phyloP scores from a whole-genome alignment of 2,113 vertebrate species.

The Neomonachus schauinslandi region DNA sequence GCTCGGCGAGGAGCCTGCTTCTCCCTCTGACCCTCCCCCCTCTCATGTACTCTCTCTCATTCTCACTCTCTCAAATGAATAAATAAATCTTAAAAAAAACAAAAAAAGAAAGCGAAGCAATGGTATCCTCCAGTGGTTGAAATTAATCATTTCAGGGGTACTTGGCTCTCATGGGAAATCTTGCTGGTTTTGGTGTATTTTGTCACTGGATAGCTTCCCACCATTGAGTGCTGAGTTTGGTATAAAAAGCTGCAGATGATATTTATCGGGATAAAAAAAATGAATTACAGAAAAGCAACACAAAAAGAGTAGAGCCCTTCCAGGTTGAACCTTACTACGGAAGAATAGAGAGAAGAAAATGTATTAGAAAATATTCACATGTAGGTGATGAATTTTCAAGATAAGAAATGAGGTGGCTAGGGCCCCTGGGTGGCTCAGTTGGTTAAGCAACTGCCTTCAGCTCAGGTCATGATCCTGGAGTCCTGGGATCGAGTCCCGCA shows the following conservation, averaged over 20 bases:
- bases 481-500: no score
- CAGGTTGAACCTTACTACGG: not conserved
- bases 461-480: no score
- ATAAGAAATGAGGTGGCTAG: not conserved
- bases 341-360: not conserved
- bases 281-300: not conserved
- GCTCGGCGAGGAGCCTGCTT: no score
- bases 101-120: not conserved
- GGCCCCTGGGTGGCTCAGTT: no score
- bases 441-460: no score
- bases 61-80: no score
- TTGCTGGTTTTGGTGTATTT: not conserved
- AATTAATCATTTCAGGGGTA: not conserved
- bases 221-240: not conserved
- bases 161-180: not conserved
- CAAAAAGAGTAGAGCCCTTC: not conserved
- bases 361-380: not conserved
- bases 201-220: not conserved
- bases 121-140: constrained; percentile 54
- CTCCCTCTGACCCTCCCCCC: no score
- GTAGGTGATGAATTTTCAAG: not conserved
- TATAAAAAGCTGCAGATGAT: not conserved
- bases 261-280: not conserved
- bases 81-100: no score
- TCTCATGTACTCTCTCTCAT: no score